Percentiles rank a stretch among this genome's conserved stretches.
Conservation (phyloP, 2,888 invertebrate species). For the Ypsolopha sequella region DNA sequence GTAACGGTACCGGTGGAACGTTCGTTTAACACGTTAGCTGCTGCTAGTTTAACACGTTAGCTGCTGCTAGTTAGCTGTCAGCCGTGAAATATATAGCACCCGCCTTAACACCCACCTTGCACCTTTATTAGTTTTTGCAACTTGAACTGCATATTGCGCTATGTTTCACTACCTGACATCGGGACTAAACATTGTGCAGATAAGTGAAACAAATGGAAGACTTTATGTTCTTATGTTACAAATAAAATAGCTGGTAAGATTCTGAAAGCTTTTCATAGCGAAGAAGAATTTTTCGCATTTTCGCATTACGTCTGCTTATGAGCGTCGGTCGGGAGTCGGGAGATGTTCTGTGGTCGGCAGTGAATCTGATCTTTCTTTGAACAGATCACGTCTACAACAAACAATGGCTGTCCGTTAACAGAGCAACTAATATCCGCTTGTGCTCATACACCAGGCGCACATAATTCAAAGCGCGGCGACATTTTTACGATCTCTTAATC, state of each 20-base stretch:
- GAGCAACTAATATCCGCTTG: slow-evolving; percentile 35
- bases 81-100: not conserved
- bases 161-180: not conserved
- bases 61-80: not conserved
- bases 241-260: too few species aligned
- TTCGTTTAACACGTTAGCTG: too few species aligned
- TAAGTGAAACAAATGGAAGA: too few species aligned
- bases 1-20: too few species aligned
- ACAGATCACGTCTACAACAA: slow-evolving; percentile 13
- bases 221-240: too few species aligned
- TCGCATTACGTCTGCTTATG: too few species aligned
- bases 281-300: too few species aligned
- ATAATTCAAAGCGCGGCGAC: slow-evolving; percentile 56
- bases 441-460: slow-evolving; percentile 24
- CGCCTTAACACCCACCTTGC: not conserved
- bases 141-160: not conserved
- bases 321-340: too few species aligned
- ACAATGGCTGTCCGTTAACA: slow-evolving; percentile 10
- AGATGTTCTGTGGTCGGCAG: too few species aligned
- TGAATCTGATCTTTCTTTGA: not conserved
- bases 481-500: slow-evolving; percentile 55
- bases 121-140: slow-evolving; percentile 1
- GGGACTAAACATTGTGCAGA: not conserved
- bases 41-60: not conserved
- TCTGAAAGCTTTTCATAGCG: too few species aligned